phyloP scores from a whole-genome alignment of 2,113 vertebrate genomes.

The Brevimyrus niger region DNA sequence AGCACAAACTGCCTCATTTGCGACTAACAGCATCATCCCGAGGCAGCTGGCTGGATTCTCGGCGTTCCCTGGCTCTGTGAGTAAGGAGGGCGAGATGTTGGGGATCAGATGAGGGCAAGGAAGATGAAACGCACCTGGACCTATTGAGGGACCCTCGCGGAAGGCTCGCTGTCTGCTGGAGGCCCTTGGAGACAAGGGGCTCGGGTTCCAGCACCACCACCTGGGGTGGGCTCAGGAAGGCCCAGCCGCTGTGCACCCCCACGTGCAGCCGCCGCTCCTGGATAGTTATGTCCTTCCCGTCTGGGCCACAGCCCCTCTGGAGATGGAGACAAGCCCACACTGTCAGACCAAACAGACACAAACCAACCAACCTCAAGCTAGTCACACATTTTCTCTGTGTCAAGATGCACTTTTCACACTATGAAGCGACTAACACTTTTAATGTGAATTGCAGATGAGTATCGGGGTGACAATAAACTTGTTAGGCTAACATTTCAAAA shows the following conservation, averaged over 20 bases:
- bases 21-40: neutral
- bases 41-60: neutral
- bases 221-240: conserved; percentile 76
- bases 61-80: neutral
- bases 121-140: conserved; percentile 57
- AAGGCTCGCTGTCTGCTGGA: conserved; percentile 17
- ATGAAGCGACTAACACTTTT: neutral
- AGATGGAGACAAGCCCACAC: neutral
- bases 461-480: neutral
- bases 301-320: conserved; percentile 49
- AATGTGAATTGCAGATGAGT: neutral
- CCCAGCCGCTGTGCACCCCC: conserved; percentile 79
- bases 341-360: neutral
- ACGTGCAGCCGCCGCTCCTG: conserved; percentile 81
- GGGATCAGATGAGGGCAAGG: neutral
- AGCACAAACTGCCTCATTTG: neutral
- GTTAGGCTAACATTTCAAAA: neutral
- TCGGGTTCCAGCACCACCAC: conserved; percentile 72
- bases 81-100: neutral
- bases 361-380: neutral
- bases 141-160: conserved; percentile 19
- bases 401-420: neutral
- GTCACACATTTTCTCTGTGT: conserved; percentile 24
- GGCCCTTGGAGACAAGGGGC: conserved; percentile 29
- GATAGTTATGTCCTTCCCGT: conserved; percentile 46